Evolutionary conservation across 35 echinoderm and acorn worm species (phyloP).

Genomic region (Amphiura filiformis): DNA sequence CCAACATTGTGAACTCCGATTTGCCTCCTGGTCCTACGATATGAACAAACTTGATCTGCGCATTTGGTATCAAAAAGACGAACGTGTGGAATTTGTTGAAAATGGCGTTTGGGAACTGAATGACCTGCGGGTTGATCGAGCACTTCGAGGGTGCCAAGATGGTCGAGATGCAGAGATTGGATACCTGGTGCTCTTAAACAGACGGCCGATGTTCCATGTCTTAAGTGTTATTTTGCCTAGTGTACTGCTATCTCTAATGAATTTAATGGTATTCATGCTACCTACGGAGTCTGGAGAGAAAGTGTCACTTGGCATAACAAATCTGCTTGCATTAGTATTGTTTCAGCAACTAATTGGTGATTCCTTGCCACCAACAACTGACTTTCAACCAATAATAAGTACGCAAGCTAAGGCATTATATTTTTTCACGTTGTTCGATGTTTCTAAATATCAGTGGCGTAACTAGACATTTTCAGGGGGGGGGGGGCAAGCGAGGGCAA

Average conservation of each 20-base stretch:
- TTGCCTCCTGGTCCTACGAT: constrained; percentile 59
- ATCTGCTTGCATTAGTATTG: constrained; percentile 54
- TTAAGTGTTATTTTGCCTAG: constrained; percentile 49
- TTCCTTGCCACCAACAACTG: constrained; percentile 44
- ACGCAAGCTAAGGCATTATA: background rate
- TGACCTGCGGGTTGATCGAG: background rate
- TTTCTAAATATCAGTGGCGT: no score
- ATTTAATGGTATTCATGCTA: constrained; percentile 50
- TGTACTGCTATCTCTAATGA: constrained; percentile 30
- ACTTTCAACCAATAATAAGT: constrained; percentile 56
- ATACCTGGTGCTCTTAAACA: background rate
- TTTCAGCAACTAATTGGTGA: constrained; percentile 58
- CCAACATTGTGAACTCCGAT: constrained; percentile 42
- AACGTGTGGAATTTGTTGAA: background rate
- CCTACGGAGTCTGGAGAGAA: constrained; percentile 65
- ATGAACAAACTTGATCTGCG: constrained; percentile 25
- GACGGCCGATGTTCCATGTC: background rate
- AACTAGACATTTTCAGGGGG: no score
- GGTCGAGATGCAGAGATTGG: background rate
- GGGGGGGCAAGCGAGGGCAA: no score
- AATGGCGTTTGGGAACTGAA: background rate
- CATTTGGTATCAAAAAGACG: constrained; percentile 1
- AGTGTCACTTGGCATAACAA: constrained; percentile 51
- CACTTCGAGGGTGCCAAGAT: background rate
- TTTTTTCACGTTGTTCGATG: background rate